Conservation (phyloP, 2,113 vertebrate genomes). For the Myanophis thanlyinensis region DNA sequence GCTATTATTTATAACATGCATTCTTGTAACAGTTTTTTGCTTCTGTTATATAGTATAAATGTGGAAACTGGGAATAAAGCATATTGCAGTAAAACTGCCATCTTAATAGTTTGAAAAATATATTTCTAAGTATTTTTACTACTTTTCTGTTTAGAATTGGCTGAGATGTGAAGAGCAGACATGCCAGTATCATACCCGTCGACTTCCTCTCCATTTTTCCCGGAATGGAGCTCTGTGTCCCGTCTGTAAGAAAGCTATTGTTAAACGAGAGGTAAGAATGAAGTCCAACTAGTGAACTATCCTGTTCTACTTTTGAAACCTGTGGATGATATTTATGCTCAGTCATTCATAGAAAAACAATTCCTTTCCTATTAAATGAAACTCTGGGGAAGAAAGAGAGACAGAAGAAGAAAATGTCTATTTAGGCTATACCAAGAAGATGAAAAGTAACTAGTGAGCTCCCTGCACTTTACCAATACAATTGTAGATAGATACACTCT, state of each 20-base stretch:
- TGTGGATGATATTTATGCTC: not conserved
- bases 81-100: not conserved
- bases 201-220: conserved; percentile 85
- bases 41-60: not conserved
- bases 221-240: conserved; percentile 88
- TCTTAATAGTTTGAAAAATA: not conserved
- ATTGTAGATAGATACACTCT: not conserved
- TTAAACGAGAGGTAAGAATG: conserved; percentile 84
- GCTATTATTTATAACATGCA: not conserved
- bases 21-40: not conserved
- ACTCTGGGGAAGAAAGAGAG: not conserved
- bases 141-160: conserved; percentile 80
- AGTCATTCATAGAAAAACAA: not conserved
- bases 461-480: not conserved
- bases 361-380: not conserved
- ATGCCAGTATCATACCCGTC: conserved; percentile 85
- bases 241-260: conserved; percentile 81
- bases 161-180: conserved; percentile 92
- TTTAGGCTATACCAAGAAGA: not conserved
- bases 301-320: conserved; percentile 15
- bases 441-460: not conserved
- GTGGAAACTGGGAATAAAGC: not conserved
- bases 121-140: conserved; percentile 6
- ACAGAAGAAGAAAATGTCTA: not conserved
- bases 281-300: not conserved